Conservation (phyloP, 2,888 invertebrate genomes). For the Sphinx pinastri region DNA sequence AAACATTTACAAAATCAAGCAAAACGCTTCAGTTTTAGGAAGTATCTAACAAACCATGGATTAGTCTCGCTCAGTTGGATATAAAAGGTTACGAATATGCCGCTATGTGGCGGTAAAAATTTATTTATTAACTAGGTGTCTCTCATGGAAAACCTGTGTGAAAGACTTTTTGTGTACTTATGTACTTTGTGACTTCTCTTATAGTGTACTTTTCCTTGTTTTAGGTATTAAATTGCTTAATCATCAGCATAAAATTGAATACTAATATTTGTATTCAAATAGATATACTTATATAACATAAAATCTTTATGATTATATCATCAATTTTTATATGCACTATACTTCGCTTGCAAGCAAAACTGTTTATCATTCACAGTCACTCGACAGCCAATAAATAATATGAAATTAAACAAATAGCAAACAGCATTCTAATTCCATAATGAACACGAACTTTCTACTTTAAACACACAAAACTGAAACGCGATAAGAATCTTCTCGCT, state of each 20-base stretch:
- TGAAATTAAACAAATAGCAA: too few species aligned
- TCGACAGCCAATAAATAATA: neutral
- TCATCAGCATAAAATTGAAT: too few species aligned
- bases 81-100: slow-evolving; percentile 55
- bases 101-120: slow-evolving; percentile 64
- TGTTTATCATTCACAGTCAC: too few species aligned
- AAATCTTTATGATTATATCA: too few species aligned
- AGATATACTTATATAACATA: too few species aligned
- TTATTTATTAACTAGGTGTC: neutral
- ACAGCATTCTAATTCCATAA: neutral
- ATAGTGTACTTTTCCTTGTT: too few species aligned
- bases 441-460: neutral
- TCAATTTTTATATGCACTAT: too few species aligned
- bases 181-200: neutral
- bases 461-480: slow-evolving; percentile 36
- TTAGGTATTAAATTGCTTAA: too few species aligned
- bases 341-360: too few species aligned
- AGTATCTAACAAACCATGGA: slow-evolving; percentile 32
- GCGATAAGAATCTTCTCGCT: slow-evolving; percentile 26
- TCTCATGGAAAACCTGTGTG: neutral
- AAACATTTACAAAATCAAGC: neutral
- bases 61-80: slow-evolving; percentile 49
- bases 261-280: too few species aligned
- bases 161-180: too few species aligned
- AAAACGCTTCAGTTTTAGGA: neutral